These are phyloP conservation scores for Limnodromus scolopaceus DNA, from an alignment of 2,797 vertebrate species.

Conservation along the genomic window DNA sequence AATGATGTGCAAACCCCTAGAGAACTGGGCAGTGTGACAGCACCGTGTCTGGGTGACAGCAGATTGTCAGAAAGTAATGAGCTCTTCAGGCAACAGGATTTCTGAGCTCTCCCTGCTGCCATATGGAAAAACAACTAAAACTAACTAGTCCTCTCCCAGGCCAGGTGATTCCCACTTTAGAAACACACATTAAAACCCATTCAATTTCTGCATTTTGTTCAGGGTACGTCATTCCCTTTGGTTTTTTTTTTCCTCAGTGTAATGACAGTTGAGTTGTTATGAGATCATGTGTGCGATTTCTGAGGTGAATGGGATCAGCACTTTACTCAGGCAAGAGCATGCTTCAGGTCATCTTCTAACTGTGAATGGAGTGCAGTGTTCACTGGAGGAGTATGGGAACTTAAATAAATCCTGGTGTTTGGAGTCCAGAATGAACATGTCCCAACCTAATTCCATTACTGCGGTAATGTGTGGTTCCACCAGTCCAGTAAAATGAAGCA, in stretches of 20 bases:
- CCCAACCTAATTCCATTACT: not conserved
- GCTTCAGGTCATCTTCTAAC: not conserved
- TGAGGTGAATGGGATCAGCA: not conserved
- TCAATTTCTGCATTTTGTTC: not conserved
- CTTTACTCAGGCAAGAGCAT: not conserved
- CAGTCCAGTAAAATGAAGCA: not conserved
- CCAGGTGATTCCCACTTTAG: not conserved
- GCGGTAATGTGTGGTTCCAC: not conserved
- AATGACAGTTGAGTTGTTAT: not conserved
- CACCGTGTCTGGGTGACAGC: not conserved
- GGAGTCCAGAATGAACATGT: not conserved
- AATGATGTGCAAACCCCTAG: rapidly evolving
- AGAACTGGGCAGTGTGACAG: not conserved
- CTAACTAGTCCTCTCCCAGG: not conserved
- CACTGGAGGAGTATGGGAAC: not conserved
- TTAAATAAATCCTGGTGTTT: not conserved
- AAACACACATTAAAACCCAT: not conserved
- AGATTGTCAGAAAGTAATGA: not conserved
- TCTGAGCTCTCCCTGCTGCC: not conserved
- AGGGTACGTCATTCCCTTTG: not conserved
- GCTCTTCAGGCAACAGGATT: not conserved
- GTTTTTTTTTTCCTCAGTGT: not conserved
- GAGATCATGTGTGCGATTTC: not conserved
- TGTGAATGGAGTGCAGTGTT: not conserved
- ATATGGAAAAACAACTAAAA: not conserved